phyloP scores from a whole-genome alignment of 2,113 vertebrate species.

The Caranx melampygus region DNA sequence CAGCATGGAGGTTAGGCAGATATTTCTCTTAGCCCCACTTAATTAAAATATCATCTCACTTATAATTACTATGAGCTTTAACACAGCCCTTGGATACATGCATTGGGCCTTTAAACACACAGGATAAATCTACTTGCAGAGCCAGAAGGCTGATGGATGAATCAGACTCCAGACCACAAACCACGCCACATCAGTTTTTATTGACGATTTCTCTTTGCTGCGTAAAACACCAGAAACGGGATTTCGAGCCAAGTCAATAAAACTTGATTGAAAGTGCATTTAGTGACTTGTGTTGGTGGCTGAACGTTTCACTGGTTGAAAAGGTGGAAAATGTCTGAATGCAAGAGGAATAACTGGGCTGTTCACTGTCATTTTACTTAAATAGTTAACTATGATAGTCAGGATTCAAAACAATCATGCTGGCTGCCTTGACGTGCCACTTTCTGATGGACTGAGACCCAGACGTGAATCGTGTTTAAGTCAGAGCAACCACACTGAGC shows the following conservation, averaged over 20 bases:
- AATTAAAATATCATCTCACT: neutral
- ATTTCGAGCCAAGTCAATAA: neutral
- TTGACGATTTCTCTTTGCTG: neutral
- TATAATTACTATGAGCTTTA: neutral
- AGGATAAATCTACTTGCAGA: slow-evolving; percentile 2
- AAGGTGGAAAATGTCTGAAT: neutral
- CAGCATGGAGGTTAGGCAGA: neutral
- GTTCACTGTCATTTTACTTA: neutral
- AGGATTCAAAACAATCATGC: neutral
- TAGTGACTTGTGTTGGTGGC: neutral
- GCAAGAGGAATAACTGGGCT: neutral
- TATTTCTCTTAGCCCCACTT: neutral
- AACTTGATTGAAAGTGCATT: slow-evolving; percentile 11
- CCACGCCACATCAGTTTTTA: neutral
- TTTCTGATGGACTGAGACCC: neutral
- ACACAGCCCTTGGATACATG: neutral
- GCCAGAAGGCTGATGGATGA: neutral
- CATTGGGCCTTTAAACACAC: slow-evolving; percentile 4
- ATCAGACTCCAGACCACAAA: slow-evolving; percentile 1
- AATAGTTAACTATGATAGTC: neutral
- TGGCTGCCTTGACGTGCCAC: neutral
- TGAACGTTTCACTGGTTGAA: neutral
- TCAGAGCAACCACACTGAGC: neutral
- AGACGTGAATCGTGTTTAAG: no score
- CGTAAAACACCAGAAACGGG: neutral